phyloP scores from a whole-genome alignment of 2,113 vertebrate species.

The Lepisosteus osseus region DNA sequence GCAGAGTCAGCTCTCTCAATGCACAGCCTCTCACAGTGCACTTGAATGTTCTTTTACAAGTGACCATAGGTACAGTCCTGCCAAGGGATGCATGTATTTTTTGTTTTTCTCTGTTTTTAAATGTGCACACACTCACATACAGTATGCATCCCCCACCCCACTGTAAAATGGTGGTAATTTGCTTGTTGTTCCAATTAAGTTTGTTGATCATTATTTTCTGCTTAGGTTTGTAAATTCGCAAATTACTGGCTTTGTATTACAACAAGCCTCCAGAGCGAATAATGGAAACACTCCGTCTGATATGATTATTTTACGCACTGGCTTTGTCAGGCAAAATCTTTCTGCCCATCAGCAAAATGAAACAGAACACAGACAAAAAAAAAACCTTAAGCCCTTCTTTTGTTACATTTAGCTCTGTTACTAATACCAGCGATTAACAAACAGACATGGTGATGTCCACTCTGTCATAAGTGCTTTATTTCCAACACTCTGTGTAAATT shows the following conservation, averaged over 20 bases:
- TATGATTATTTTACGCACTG: background rate
- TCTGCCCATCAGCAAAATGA: background rate
- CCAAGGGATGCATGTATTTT: no score
- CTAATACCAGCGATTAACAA: background rate
- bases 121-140: no score
- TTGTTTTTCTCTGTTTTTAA: no score
- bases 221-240: conserved; percentile 22
- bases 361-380: background rate
- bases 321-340: background rate
- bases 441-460: background rate
- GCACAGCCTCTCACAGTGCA: no score
- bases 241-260: background rate
- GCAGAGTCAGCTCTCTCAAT: no score
- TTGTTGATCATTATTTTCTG: conserved; percentile 29
- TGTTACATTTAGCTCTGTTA: background rate
- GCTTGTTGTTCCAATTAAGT: conserved; percentile 22
- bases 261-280: background rate
- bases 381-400: background rate
- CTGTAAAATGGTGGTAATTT: conserved; percentile 13
- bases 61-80: no score
- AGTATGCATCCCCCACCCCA: background rate
- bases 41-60: no score
- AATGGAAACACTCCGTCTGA: background rate
- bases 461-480: conserved; percentile 8
- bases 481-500: background rate